Conservation (phyloP, 2,113 vertebrate genomes). For the Abramis brama region DNA sequence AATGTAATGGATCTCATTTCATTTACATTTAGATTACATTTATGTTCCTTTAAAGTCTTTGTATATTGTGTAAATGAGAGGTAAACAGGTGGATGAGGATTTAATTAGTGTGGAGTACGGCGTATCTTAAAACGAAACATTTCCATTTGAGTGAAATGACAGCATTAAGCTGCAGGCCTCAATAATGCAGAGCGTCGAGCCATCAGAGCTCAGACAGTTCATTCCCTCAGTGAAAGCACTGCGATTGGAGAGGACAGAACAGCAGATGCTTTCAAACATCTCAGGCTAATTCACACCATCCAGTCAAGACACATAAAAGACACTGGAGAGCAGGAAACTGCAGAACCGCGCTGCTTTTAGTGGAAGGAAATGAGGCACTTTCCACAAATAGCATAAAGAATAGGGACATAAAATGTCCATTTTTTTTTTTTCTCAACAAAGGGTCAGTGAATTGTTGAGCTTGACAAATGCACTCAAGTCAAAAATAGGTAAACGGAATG, state of each 20-base stretch:
- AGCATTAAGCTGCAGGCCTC: not conserved
- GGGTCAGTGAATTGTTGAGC: not conserved
- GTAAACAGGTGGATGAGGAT: constrained; percentile 7
- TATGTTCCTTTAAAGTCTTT: not conserved
- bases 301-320: too few species aligned
- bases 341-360: not conserved
- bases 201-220: not conserved
- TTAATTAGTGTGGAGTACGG: not conserved
- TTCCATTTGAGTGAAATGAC: not conserved
- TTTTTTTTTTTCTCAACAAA: not conserved
- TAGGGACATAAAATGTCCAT: not conserved
- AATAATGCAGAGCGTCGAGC: not conserved
- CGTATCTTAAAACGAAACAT: not conserved
- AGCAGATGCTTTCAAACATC: not conserved
- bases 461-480: not conserved
- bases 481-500: not conserved
- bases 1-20: not conserved
- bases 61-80: not conserved
- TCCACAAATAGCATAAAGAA: not conserved
- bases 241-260: not conserved
- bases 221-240: not conserved
- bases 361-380: not conserved
- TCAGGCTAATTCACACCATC: not conserved
- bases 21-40: constrained; percentile 8
- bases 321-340: not conserved